Evolutionary conservation across 2,797 vertebrate genomes (phyloP).

Genomic region (Galagoides demidoff): DNA sequence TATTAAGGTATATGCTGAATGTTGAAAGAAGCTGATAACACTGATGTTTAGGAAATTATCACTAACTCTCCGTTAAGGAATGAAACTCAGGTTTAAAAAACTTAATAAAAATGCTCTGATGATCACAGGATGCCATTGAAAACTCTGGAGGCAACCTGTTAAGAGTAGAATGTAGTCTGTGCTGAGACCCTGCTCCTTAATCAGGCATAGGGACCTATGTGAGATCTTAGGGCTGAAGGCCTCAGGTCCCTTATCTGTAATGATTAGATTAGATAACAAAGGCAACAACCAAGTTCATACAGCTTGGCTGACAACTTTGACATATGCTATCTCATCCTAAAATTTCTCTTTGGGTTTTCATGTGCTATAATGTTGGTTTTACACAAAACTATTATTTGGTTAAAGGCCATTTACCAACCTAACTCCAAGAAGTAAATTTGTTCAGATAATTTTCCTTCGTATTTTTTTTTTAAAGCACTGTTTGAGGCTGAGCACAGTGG

Average conservation of each 20-base stretch:
- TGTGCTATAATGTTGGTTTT: not conserved
- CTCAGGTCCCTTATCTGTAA: constrained; percentile 31
- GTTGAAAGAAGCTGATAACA: not conserved
- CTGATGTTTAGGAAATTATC: constrained; percentile 9
- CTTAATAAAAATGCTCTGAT: not conserved
- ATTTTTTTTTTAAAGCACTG: not conserved
- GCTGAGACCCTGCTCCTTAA: not conserved
- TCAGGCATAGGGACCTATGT: not conserved
- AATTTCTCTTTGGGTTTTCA: constrained; percentile 21
- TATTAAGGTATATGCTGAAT: not conserved
- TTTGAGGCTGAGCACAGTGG: too few relatives aligned
- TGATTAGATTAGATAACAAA: constrained; percentile 57
- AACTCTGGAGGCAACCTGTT: not conserved
- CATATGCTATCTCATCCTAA: constrained; percentile 37
- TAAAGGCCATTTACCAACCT: constrained; percentile 47
- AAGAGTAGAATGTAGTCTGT: not conserved
- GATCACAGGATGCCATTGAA: not conserved
- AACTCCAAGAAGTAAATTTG: constrained; percentile 45
- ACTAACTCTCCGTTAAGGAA: not conserved
- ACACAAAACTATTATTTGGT: constrained; percentile 45
- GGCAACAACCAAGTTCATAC: constrained; percentile 15
- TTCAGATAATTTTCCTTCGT: constrained; percentile 63
- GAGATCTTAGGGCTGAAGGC: not conserved
- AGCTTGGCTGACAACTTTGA: constrained; percentile 16
- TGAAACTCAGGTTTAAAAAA: not conserved